Conservation (phyloP, 2,888 invertebrate species). For the Camponotus fellah region DNA sequence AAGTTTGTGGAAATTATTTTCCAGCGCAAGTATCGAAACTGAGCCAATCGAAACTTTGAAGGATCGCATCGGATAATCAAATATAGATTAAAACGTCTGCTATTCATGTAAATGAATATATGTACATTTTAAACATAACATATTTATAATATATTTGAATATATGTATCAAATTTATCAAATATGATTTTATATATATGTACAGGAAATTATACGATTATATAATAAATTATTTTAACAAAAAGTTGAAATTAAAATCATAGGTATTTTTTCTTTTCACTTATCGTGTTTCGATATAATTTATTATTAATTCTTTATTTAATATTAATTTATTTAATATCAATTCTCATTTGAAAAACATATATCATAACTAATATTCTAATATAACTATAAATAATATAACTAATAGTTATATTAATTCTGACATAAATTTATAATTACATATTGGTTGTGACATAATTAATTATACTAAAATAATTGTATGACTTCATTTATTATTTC, state of each 20-base stretch:
- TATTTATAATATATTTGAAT: neutral
- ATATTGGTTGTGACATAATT: too few species aligned
- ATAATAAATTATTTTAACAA: neutral
- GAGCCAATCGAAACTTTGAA: constrained; percentile 46
- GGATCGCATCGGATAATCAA: constrained; percentile 33
- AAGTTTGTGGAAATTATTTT: constrained; percentile 59
- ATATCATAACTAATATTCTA: neutral
- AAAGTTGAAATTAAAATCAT: neutral
- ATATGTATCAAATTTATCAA: neutral
- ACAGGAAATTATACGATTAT: neutral
- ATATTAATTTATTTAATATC: neutral
- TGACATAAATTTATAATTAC: too few species aligned
- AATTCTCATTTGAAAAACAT: neutral
- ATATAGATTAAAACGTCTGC: constrained; percentile 52
- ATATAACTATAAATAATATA: too few species aligned
- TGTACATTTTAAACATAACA: neutral
- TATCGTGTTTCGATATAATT: neutral
- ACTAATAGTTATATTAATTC: too few species aligned
- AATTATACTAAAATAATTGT: neutral
- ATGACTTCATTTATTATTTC: neutral
- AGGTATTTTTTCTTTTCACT: neutral
- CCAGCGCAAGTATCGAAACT: constrained; percentile 41
- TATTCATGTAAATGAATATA: constrained; percentile 14
- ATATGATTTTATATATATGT: neutral
- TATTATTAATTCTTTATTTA: too few species aligned